Base-by-base conservation (phyloP, 2,113 vertebrate genomes). In the human region DNA sequence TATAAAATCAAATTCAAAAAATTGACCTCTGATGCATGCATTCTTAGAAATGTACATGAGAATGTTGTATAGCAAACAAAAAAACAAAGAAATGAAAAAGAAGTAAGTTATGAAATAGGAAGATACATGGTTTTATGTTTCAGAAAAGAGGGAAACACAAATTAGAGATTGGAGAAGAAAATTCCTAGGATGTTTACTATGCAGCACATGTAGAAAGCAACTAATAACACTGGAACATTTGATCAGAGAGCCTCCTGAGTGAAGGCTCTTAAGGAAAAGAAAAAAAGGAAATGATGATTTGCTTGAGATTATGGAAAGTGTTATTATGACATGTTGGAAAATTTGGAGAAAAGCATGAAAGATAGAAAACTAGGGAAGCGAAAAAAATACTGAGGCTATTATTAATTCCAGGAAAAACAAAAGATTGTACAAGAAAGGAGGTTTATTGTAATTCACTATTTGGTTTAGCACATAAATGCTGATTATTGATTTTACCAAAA, bases 401-500 rank as follows among this genome's bases (percentile, higher is more conserved):
- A 68, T 75, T 87, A 94, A 97, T 45, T 87, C 57, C 61, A 59
- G 83, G 93, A 83, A 90, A 97, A 93, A 97, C 12, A 64, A 95
- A 95, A 84, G 48, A 80, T 35, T 48, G 17, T 40, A 61, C 0
- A 40, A 82, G 76, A 92, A 84, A 61, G 38, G 18, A 52, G 5
- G 0, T 40, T 89, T 64, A 57, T 57, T 8, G 22, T 61, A 89
- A 83, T 66, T 94, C 10, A 68, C 50, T 73, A 18, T 72, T 79
- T 91, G 93, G 35, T 30, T 93, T 59, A 81, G 50, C 30, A 68
- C 81, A 20, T 55, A 95, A 91, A 70, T n/a, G 11, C 64, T 89
- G 50, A 91, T 96, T 72, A 87, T 94, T 90, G 73, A 94, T 96
- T 93, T 94, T 94, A 13, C 79, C 79, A 94, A 90, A 92, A 89